A percentile compares a stretch with the other conserved stretches of the same genome.
Conservation (phyloP, 2,797 vertebrate species). For the Lithobates sylvaticus region DNA sequence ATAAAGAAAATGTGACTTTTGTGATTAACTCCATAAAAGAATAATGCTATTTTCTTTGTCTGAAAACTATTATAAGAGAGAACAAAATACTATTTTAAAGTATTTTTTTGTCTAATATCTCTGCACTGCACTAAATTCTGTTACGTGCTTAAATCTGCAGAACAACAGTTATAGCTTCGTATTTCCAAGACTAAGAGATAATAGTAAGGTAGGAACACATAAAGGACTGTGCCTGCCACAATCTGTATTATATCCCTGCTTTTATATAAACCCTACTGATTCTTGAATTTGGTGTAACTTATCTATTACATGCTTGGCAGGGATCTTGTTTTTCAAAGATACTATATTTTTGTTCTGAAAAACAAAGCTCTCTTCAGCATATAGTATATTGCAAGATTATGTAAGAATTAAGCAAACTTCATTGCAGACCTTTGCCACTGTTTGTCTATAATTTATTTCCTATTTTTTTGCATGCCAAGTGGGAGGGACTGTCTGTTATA, state of each 20-base stretch:
- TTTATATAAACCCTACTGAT: constrained; percentile 24
- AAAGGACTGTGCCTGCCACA: background rate
- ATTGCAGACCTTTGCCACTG: background rate
- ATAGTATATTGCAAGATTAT: background rate
- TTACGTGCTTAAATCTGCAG: background rate
- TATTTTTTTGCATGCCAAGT: background rate
- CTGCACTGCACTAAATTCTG: background rate
- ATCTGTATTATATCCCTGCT: background rate
- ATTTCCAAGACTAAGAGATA: background rate
- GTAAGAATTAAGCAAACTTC: background rate
- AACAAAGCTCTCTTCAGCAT: too few relatives aligned
- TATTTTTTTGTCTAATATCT: background rate
- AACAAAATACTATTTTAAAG: too few relatives aligned
- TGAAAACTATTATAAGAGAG: background rate
- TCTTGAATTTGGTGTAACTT: background rate
- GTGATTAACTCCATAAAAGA: background rate
- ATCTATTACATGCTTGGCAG: background rate
- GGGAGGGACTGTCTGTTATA: background rate
- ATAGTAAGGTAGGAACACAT: background rate
- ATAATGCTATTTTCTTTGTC: background rate
- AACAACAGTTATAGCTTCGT: background rate
- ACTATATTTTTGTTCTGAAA: too few relatives aligned
- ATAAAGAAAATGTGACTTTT: background rate
- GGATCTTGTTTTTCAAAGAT: constrained; percentile 1
- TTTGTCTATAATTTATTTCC: too few relatives aligned